Base-by-base conservation (phyloP, 2,888 invertebrate species). In the Tuberolachnus salignus region DNA sequence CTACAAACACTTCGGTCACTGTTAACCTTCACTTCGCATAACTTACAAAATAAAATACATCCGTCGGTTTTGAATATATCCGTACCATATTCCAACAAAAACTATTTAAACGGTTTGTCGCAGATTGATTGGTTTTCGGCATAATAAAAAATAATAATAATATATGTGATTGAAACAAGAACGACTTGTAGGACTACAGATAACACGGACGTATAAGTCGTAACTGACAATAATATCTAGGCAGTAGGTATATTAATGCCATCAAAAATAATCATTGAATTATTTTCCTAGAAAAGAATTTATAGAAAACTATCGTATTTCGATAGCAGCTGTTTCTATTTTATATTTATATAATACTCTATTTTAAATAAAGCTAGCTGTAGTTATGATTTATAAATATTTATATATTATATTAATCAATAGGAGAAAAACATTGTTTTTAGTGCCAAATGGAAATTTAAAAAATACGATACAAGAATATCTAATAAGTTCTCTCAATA, bases 401-500 rank as follows among this genome's bases (percentile, higher is more conserved):
- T n/a, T n/a, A n/a, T n/a, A n/a, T n/a, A n/a, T n/a, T 21, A 14
- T 59, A 23, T 59, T 26, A 59, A 14, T 14, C 26, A 26, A 59
- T 59, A 59, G 23, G 23, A 6, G 59, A 26, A 59, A 26, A 59
- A 59, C 26, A 59, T 59, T 59, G 23, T 23, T 26, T 59, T 59
- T 59, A 59, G 26, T 26, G 4, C 26, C 26, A 26, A 59, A 59
- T 59, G 14, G 26, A 59, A 59, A 59, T 59, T 59, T 59, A 26
- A 59, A 23, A 59, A 23, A 59, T 59, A 59, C 26, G 59, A 59
- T 59, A 59, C 59, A 59, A 59, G 59, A 59, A 59, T 59, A 59
- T 59, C 59, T 26, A 59, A 26, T 6, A 14, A 59, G 59, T 21
- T 59, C 26, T 59, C 59, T 59, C 59, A 59, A 59, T 59, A 59